These are phyloP conservation scores for Eospalax fontanierii DNA, from an alignment of 2,797 vertebrate genomes.

Conservation along the genomic window DNA sequence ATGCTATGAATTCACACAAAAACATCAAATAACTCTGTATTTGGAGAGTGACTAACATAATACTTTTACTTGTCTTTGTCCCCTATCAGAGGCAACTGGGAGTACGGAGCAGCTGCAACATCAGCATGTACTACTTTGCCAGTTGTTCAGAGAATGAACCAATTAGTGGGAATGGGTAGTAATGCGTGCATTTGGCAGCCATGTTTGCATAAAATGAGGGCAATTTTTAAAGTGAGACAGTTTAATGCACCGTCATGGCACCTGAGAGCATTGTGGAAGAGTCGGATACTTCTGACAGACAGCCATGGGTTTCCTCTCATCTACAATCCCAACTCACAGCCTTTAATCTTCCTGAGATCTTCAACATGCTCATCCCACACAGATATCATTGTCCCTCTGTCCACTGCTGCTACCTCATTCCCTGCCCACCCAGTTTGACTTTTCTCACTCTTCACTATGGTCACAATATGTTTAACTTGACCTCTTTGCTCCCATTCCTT, in stretches of 20 bases:
- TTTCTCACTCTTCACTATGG: not conserved
- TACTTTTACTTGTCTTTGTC: conserved; percentile 13
- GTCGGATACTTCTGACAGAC: conserved; percentile 35
- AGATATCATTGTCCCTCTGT: not conserved
- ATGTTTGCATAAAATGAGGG: conserved; percentile 68
- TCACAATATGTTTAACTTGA: not conserved
- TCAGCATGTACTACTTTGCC: not conserved
- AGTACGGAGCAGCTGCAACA: conserved; percentile 64
- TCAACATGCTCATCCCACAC: not conserved
- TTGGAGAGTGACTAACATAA: not conserved
- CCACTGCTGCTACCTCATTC: not conserved
- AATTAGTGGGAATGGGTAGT: conserved; percentile 66
- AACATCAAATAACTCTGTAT: no score
- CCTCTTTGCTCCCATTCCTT: not conserved
- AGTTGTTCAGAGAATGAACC: conserved; percentile 70
- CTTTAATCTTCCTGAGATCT: not conserved
- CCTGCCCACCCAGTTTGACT: not conserved
- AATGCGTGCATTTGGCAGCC: conserved; percentile 70
- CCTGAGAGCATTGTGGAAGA: conserved; percentile 68
- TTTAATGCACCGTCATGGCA: conserved; percentile 59
- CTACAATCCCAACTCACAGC: not conserved
- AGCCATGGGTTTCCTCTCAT: not conserved
- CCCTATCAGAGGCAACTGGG: conserved; percentile 3
- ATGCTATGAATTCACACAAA: not conserved
- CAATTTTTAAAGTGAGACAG: conserved; percentile 76